phyloP scores from a whole-genome alignment of 1,140 invertebrate genomes.

The Daktulosphaira vitifoliae region DNA sequence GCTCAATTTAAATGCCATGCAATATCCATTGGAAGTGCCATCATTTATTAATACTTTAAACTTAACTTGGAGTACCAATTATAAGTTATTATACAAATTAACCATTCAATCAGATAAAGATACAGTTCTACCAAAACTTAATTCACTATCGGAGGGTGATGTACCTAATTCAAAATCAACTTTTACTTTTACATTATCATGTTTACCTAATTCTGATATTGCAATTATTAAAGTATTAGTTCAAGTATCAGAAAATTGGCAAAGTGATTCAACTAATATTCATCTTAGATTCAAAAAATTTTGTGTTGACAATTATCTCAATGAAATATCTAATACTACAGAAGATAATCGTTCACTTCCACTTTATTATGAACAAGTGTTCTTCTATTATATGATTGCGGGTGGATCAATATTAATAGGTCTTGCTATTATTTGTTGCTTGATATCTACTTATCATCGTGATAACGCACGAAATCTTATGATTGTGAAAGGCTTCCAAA shows the following conservation, averaged over 20 bases:
- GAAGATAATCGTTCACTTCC: background rate
- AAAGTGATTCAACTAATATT: background rate
- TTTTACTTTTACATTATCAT: background rate
- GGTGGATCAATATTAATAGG: background rate
- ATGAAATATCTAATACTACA: background rate
- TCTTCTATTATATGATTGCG: background rate
- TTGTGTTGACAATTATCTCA: background rate
- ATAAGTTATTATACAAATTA: background rate
- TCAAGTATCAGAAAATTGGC: background rate
- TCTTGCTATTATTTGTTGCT: conserved; percentile 4
- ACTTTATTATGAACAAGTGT: background rate
- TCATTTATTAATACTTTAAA: background rate
- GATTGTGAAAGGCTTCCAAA: conserved; percentile 12
- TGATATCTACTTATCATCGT: background rate
- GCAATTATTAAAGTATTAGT: no score
- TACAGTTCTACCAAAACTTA: background rate
- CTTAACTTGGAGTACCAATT: background rate
- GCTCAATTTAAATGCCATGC: background rate
- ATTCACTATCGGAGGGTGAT: background rate
- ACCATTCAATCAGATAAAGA: background rate
- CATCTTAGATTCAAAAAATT: background rate
- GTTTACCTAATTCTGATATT: background rate
- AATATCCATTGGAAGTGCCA: background rate
- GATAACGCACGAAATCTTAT: background rate
- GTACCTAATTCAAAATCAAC: background rate